phyloP scores from a whole-genome alignment of 64 coral and sea anemone genomes.

The Actinia equina region DNA sequence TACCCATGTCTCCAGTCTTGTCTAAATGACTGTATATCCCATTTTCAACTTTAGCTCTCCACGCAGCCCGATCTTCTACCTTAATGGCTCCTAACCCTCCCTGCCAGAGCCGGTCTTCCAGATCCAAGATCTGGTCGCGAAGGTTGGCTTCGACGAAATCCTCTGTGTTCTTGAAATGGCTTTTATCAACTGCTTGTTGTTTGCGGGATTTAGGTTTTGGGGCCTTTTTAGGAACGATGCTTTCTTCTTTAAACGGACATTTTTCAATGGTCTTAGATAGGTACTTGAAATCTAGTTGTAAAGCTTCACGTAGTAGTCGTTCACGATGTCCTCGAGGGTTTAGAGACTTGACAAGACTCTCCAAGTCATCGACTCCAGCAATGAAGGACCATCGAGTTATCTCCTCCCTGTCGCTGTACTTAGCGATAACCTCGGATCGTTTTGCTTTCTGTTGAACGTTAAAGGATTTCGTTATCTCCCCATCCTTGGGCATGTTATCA shows the following conservation, averaged over 20 bases:
- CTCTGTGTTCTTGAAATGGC: constrained; percentile 76
- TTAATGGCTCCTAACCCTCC: constrained; percentile 59
- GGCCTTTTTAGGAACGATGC: constrained; percentile 45
- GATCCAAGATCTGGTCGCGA: constrained; percentile 84
- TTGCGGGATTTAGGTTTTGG: constrained; percentile 30
- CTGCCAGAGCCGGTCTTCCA: constrained; percentile 98
- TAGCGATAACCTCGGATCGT: background rate
- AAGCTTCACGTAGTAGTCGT: constrained; percentile 59
- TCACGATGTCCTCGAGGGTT: constrained; percentile 93
- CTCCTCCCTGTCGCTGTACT: background rate
- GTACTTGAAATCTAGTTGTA: constrained; percentile 67
- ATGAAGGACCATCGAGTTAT: constrained; percentile 61
- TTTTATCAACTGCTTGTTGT: constrained; percentile 78
- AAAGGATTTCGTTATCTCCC: background rate
- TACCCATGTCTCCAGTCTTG: background rate
- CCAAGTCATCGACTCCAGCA: constrained; percentile 65
- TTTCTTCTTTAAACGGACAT: constrained; percentile 66
- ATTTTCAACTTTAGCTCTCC: constrained; percentile 83
- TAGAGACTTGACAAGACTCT: constrained; percentile 54
- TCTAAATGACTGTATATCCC: constrained; percentile 61
- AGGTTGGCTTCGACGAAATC: constrained; percentile 92
- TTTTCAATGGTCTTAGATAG: constrained; percentile 65
- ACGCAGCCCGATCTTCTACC: constrained; percentile 41
- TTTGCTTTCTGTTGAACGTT: background rate
- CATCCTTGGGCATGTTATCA: background rate